These are phyloP conservation scores for Saccostrea echinata DNA, from an alignment of 1,140 invertebrate genomes.

Conservation along the genomic window DNA sequence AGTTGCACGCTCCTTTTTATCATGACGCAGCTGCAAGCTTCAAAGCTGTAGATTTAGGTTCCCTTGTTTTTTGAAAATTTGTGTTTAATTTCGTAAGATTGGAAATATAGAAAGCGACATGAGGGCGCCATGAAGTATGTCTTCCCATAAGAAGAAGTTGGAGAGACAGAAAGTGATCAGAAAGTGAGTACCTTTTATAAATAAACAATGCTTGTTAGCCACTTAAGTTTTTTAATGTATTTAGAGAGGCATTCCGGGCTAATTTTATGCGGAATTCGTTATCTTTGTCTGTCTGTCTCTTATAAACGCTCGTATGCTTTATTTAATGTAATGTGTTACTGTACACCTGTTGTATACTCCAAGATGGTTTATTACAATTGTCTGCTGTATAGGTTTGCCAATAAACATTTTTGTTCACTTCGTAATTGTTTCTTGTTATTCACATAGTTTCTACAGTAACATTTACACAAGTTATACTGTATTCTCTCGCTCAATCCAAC, in stretches of 20 bases:
- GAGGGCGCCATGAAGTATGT: background rate
- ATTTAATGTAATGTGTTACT: background rate
- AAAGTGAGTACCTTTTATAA: constrained; percentile 1
- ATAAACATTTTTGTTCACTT: no score
- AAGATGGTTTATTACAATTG: background rate
- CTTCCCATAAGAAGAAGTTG: background rate
- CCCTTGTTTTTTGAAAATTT: background rate
- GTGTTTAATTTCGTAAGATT: background rate
- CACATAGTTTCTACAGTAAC: no score
- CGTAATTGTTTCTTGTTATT: no score
- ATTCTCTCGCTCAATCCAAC: no score
- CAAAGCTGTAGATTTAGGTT: background rate
- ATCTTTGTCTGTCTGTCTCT: no score
- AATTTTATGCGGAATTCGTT: no score
- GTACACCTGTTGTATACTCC: background rate
- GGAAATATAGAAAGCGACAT: background rate
- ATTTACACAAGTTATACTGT: no score
- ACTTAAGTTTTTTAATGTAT: background rate
- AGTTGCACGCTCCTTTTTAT: background rate
- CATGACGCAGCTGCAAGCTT: background rate
- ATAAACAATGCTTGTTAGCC: background rate
- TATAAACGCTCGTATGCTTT: no score
- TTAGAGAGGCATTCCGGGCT: no score
- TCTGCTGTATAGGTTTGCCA: no score
- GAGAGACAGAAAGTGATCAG: background rate